These are phyloP conservation scores for Rhopalosiphum maidis DNA, from an alignment of 1,140 invertebrate genomes.

Conservation along the genomic window DNA sequence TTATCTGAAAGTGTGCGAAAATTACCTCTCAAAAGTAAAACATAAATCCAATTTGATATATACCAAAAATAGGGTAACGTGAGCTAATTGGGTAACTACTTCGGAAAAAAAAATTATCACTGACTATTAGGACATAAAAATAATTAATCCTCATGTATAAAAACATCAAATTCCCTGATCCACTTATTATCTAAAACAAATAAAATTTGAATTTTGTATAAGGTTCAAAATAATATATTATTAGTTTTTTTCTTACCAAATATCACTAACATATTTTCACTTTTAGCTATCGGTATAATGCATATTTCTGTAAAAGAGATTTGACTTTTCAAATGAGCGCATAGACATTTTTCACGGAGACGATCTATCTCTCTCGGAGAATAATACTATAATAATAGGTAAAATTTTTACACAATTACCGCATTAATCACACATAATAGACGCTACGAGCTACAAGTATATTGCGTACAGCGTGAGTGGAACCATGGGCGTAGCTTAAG, in stretches of 20 bases:
- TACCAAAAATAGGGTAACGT: too few relatives aligned
- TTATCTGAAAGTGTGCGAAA: too few relatives aligned
- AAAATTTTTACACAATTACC: not conserved
- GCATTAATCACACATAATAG: not conserved
- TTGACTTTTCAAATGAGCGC: not conserved
- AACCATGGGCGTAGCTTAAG: conserved; percentile 5
- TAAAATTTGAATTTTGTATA: not conserved
- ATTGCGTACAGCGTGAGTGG: not conserved
- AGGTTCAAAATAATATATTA: not conserved
- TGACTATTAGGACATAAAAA: not conserved
- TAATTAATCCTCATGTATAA: too few relatives aligned
- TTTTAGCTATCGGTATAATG: not conserved
- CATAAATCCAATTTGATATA: too few relatives aligned
- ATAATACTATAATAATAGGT: not conserved
- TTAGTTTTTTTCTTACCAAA: too few relatives aligned
- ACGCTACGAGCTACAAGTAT: not conserved
- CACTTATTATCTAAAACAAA: not conserved
- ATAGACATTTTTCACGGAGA: not conserved
- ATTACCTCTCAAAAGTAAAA: too few relatives aligned
- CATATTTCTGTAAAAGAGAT: not conserved
- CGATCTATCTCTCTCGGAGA: not conserved
- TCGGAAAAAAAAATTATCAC: not conserved
- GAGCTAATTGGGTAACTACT: too few relatives aligned
- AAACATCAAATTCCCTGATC: not conserved
- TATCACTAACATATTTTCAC: not conserved